phyloP scores from a whole-genome alignment of 2,113 vertebrate species.

The Cyanocitta stelleri region DNA sequence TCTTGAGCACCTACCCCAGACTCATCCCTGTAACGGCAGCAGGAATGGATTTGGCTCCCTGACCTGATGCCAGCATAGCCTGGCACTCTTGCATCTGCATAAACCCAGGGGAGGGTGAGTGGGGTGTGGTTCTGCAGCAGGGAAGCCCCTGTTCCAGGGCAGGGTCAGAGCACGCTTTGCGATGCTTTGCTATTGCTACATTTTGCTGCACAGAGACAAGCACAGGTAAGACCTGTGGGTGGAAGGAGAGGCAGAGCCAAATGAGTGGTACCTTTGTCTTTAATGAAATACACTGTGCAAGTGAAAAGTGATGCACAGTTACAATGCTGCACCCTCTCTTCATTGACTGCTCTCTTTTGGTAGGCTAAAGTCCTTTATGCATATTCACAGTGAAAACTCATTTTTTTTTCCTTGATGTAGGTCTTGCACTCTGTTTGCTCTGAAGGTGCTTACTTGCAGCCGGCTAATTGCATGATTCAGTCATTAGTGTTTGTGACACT shows the following conservation, averaged over 20 bases:
- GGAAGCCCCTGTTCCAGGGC: neutral
- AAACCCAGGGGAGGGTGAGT: neutral
- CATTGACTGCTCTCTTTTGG: neutral
- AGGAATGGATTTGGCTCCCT: neutral
- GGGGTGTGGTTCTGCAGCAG: neutral
- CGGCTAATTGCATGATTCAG: neutral
- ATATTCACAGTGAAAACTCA: neutral
- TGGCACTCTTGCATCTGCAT: neutral
- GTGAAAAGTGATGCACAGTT: neutral
- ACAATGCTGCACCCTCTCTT: neutral
- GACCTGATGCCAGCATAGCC: neutral
- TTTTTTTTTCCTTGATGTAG: neutral
- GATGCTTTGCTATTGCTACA: rapidly evolving
- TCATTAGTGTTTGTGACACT: neutral
- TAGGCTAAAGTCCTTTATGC: neutral
- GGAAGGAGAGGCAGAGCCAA: neutral
- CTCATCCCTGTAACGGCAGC: neutral
- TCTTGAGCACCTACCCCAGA: neutral
- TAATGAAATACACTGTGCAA: neutral
- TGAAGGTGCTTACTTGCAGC: neutral
- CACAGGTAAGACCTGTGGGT: rapidly evolving
- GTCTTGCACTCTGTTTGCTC: neutral
- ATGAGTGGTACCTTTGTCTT: neutral
- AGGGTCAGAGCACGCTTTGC: neutral
- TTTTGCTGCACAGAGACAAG: neutral